These are phyloP conservation scores for Muschampia plurimacula DNA, from an alignment of 2,888 invertebrate genomes.

Conservation along the genomic window DNA sequence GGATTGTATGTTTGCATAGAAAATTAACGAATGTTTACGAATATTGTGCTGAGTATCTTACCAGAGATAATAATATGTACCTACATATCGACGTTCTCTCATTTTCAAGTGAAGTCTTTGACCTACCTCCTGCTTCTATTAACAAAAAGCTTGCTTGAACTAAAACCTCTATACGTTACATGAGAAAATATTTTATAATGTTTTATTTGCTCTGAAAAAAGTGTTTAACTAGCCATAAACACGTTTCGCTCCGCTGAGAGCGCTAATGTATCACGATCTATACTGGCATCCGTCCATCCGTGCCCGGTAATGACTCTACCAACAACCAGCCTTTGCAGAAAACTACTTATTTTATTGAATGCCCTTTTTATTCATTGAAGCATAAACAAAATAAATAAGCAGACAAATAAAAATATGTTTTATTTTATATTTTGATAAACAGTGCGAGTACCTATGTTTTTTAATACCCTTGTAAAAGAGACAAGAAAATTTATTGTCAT, in stretches of 20 bases:
- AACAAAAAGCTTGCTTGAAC: background rate
- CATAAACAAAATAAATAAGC: background rate
- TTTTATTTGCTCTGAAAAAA: constrained; percentile 30
- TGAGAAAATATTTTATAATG: constrained; percentile 11
- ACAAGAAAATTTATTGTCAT: too few species aligned
- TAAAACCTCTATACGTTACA: constrained; percentile 9
- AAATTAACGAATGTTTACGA: too few species aligned
- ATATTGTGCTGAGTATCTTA: too few species aligned
- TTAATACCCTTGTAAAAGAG: too few species aligned
- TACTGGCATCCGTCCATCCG: constrained; percentile 22
- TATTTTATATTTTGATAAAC: too few species aligned
- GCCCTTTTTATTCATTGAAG: background rate
- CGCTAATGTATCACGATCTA: constrained; percentile 27
- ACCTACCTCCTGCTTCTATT: background rate
- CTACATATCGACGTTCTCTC: background rate
- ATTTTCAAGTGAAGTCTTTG: background rate
- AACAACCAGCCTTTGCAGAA: background rate
- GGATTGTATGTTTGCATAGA: too few species aligned
- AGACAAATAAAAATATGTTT: too few species aligned
- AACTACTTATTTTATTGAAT: background rate
- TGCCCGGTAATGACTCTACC: constrained; percentile 20
- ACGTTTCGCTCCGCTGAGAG: constrained; percentile 28
- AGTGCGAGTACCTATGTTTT: too few species aligned
- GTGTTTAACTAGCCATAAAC: constrained; percentile 34
- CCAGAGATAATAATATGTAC: too few species aligned